Conservation (phyloP, 1,140 invertebrate species). For the Paralvinella palmiformis region DNA sequence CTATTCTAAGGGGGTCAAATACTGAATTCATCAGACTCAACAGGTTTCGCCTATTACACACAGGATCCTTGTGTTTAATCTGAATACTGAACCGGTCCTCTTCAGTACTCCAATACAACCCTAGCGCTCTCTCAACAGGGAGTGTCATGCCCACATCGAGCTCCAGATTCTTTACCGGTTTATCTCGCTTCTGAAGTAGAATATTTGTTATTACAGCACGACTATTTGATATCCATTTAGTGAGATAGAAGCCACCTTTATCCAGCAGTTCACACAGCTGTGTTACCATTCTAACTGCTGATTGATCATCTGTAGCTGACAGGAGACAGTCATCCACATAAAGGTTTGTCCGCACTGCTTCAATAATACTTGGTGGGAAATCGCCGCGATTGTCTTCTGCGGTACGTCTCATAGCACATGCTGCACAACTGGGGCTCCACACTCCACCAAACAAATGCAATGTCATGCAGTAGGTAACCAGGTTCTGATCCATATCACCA, state of each 20-base stretch:
- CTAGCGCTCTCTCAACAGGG: no score
- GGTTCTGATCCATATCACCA: not conserved
- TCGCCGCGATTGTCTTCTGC: not conserved
- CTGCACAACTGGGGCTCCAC: slow-evolving; percentile 10
- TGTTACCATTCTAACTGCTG: not conserved
- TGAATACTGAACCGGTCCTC: not conserved
- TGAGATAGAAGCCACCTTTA: not conserved
- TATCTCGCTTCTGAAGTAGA: not conserved
- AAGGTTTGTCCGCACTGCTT: not conserved
- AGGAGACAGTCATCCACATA: not conserved
- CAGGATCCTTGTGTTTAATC: not conserved
- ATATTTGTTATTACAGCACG: not conserved
- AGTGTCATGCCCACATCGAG: not conserved
- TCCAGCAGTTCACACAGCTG: not conserved
- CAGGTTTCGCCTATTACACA: not conserved
- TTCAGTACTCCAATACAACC: not conserved
- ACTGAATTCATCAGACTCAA: not conserved
- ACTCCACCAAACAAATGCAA: slow-evolving; percentile 17
- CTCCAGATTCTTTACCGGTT: not conserved
- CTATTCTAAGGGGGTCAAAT: not conserved
- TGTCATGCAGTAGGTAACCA: slow-evolving; percentile 14
- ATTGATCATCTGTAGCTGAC: not conserved
- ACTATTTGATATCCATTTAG: not conserved
- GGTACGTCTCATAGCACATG: slow-evolving; percentile 3
- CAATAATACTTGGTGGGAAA: not conserved